Percentiles rank a stretch among this genome's conserved stretches.
These are phyloP conservation scores for Ditula angustiorana DNA, from an alignment of 2,888 invertebrate species.

Conservation along the genomic window DNA sequence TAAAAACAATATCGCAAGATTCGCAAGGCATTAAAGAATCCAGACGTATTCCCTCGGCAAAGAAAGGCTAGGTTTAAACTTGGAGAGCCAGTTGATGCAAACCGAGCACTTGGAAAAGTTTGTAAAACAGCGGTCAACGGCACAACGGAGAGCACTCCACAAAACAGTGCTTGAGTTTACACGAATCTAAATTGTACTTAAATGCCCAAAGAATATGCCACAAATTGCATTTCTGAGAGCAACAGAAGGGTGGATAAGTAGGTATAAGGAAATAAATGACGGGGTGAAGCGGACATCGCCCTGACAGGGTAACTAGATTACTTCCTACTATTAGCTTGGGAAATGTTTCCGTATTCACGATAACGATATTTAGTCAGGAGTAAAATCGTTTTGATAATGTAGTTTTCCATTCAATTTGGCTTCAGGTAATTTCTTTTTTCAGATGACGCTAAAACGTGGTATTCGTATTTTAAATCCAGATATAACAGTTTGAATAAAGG, in stretches of 20 bases:
- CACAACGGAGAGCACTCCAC: conserved; percentile 58
- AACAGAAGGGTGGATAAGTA: conserved; percentile 60
- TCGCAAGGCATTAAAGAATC: not conserved
- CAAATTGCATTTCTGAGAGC: conserved; percentile 58
- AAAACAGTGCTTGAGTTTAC: conserved; percentile 49
- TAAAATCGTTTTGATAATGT: conserved; percentile 9
- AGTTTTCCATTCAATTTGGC: not conserved
- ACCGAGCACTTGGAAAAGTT: conserved; percentile 56
- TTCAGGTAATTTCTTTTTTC: too few species aligned
- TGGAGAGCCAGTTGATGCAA: conserved; percentile 38
- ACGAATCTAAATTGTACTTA: conserved; percentile 63
- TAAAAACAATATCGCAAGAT: not conserved
- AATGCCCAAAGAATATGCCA: conserved; percentile 62
- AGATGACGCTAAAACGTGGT: too few species aligned
- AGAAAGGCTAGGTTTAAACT: conserved; percentile 12
- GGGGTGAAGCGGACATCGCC: conserved; percentile 60
- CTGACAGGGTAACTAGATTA: conserved; percentile 65
- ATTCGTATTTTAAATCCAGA: too few species aligned
- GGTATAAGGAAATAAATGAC: conserved; percentile 66
- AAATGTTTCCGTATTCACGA: conserved; percentile 54
- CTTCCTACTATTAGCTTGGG: conserved; percentile 69
- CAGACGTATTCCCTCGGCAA: not conserved
- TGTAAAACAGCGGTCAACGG: conserved; percentile 54
- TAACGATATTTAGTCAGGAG: conserved; percentile 7
- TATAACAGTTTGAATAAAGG: too few species aligned